Base-by-base conservation (phyloP, 2,888 invertebrate species). In the Cephus runcator region DNA sequence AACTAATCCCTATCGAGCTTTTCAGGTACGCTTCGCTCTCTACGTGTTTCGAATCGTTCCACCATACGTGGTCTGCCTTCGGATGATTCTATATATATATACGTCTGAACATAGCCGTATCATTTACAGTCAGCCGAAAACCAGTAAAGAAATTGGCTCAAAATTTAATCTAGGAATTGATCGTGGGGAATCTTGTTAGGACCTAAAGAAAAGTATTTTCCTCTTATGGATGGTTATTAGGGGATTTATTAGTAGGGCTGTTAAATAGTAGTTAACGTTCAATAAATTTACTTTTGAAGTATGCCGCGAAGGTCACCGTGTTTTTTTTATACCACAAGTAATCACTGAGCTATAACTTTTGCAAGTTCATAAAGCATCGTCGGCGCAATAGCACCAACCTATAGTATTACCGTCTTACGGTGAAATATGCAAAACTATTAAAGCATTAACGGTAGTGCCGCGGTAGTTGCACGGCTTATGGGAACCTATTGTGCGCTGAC, bases 401-500 rank as follows among this genome's bases (percentile, higher is more conserved):
- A 71, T 31, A 31, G 71, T 71, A 71, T 71, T 71, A 34, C 75
- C 71, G 75, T 77, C 77, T 77, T 75, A 75, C 34, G 15, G 73
- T 78, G 71, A 78, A 75, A 78, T 78, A 78, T 73, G 78, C 78
- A 75, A 78, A 78, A 76, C 78, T 78, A 73, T 76, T 76, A 71
- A 76, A 76, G 75, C 76, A 76, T 78, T 78, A 78, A 78, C 76
- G 78, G 78, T 78, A 78, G 75, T 35, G 73, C 75, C 31, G 75
- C 75, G 77, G 75, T 77, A 75, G 77, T 71, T 31, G 71, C 75
- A 71, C 56, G 56, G 56, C 56, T 56, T 56, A 56, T 56, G 56
- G 56, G 83, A 82, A 83, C 83, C 83, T 83, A 83, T 83, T 56
- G 56, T 56, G 56, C 56, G 56, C 56, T 56, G 56, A 9, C 56